These are phyloP conservation scores for Lagodon rhomboides DNA, from an alignment of 2,797 vertebrate genomes.

Conservation along the genomic window DNA sequence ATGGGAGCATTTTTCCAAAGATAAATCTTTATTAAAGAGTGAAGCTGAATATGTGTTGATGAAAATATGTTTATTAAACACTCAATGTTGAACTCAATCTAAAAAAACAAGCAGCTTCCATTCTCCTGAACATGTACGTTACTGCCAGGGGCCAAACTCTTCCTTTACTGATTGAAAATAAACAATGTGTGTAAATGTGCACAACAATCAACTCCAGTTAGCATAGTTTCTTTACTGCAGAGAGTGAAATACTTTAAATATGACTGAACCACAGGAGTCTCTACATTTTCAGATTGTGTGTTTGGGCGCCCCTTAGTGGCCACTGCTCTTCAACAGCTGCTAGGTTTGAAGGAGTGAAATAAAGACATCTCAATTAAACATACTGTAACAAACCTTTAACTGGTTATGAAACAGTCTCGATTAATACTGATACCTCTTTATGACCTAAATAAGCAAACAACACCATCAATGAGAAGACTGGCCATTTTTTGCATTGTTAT, in stretches of 20 bases:
- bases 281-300: neutral
- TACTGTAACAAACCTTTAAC: no score
- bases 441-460: no score
- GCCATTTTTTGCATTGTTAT: no score
- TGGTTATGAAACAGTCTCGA: no score
- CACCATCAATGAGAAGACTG: no score
- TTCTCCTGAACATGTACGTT: neutral
- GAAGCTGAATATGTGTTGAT: neutral
- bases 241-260: neutral
- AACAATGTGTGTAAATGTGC: neutral
- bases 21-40: neutral
- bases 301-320: slow-evolving; percentile 14
- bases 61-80: neutral
- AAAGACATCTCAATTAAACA: neutral
- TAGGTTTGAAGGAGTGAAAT: neutral
- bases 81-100: neutral
- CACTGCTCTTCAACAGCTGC: neutral
- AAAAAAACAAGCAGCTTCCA: neutral
- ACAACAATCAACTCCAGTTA: neutral
- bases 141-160: neutral
- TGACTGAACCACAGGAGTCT: neutral
- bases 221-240: neutral
- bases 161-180: neutral
- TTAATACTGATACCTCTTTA: no score
- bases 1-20: neutral